phyloP scores from a whole-genome alignment of 2,113 vertebrate genomes.

The Polypterus bichir region DNA sequence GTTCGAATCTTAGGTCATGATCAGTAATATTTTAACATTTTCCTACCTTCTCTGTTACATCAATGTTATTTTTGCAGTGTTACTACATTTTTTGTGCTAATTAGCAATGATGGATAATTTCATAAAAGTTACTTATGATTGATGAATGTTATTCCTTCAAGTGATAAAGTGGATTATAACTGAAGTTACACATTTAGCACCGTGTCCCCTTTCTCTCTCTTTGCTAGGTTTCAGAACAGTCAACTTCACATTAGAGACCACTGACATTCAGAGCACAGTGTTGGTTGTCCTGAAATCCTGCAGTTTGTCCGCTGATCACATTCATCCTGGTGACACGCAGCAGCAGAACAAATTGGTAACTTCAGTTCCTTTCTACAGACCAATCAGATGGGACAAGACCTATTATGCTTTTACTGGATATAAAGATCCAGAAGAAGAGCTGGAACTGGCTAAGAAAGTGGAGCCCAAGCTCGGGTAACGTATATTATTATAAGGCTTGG shows the following conservation, averaged over 20 bases:
- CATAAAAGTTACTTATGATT: too few relatives aligned
- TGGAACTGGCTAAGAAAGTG: conserved; percentile 63
- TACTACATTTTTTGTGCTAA: too few relatives aligned
- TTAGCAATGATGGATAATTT: too few relatives aligned
- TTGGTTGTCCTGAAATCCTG: conserved; percentile 80
- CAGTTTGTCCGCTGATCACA: conserved; percentile 74
- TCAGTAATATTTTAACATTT: too few relatives aligned
- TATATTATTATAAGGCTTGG: background rate
- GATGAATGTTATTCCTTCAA: too few relatives aligned
- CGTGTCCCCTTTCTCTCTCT: background rate
- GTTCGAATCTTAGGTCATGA: too few relatives aligned
- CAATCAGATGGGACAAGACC: conserved; percentile 87
- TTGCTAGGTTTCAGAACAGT: conserved; percentile 75
- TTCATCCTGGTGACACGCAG: conserved; percentile 22
- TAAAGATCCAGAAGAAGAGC: conserved; percentile 79
- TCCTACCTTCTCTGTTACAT: too few relatives aligned
- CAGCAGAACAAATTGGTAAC: conserved; percentile 22
- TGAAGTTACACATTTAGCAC: too few relatives aligned
- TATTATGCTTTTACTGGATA: conserved; percentile 88
- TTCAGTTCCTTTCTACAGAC: conserved; percentile 51
- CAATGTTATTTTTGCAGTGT: too few relatives aligned
- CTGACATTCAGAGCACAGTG: conserved; percentile 78
- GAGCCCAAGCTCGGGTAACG: conserved; percentile 70
- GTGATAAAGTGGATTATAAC: too few relatives aligned
- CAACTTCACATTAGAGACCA: conserved; percentile 73